Evolutionary conservation across 2,113 vertebrate species (phyloP), one percentile per base, ranked within the genome.

Genomic region (Delphinapterus leucas): DNA sequence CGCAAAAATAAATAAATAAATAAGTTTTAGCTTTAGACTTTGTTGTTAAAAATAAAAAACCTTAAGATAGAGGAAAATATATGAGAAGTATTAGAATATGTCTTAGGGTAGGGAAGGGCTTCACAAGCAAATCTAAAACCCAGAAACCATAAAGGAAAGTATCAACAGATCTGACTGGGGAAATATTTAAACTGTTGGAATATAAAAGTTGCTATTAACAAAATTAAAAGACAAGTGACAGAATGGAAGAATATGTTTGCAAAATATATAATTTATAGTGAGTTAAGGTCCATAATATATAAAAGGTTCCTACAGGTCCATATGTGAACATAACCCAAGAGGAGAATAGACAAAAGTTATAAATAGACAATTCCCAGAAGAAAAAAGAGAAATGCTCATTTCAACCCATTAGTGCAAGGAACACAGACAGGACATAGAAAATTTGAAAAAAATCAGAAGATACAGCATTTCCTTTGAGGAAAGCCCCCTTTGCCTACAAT

Each of bases 151-250:
- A 65, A 70, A n/a, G 70, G 49, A 90, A 98, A 96, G 74, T 21
- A 77, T 12, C 61, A 49, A 65, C 28, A 96, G 49, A 81, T 83
- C 70, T 93, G 58, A 60, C 17, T 65, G 49, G 36, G 53, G 41
- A 84, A 87, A 83, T 87, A 80, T 58, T 94, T 93, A 47, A 95
- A 90, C 13, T 44, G 9, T 95, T 63, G 21, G 28, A 73, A 68
- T 91, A 67, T 71, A 68, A n/a, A 96, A 83, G 23, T 41, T 96
- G 13, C 58, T 89, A 84, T 88, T 93, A 93, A 70, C 8, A 83
- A 67, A 70, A 23, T 85, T 91, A 90, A 96, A 96, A 79, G 31
- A 63, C 5, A 85, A 85, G 60, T 58, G 47, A 83, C n/a, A 58
- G 47, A 76, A 80, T 92, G 41, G 81, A 81, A 73, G 36, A 83